phyloP scores from a whole-genome alignment of 2,888 invertebrate species.

The Ecdyonurus torrentis region DNA sequence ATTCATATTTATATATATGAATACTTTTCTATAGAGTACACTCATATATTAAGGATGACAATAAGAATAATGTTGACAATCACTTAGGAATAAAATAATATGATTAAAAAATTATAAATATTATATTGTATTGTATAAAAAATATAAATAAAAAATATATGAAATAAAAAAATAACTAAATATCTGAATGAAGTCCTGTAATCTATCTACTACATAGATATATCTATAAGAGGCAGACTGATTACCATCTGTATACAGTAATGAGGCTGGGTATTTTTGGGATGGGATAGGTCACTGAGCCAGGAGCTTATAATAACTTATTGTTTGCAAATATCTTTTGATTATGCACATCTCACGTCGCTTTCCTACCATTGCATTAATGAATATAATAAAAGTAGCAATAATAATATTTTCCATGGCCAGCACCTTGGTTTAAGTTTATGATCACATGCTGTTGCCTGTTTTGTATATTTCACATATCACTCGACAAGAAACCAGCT shows the following conservation, averaged over 20 bases:
- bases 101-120: background rate
- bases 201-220: background rate
- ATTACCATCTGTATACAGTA: background rate
- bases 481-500: background rate
- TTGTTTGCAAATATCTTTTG: background rate
- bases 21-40: too few relatives aligned
- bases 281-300: background rate
- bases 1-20: slow-evolving; percentile 13
- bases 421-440: background rate
- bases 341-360: background rate
- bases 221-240: background rate
- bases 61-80: too few relatives aligned
- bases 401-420: too few relatives aligned
- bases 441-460: background rate
- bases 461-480: background rate
- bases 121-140: slow-evolving; percentile 1
- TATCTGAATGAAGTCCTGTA: background rate
- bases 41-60: too few relatives aligned
- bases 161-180: slow-evolving; percentile 2
- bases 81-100: background rate
- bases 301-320: background rate
- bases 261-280: background rate
- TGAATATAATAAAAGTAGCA: background rate
- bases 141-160: slow-evolving; percentile 11
- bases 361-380: background rate